Evolutionary conservation across 2,888 invertebrate species (phyloP).

Genomic region (Plusia festucae): DNA sequence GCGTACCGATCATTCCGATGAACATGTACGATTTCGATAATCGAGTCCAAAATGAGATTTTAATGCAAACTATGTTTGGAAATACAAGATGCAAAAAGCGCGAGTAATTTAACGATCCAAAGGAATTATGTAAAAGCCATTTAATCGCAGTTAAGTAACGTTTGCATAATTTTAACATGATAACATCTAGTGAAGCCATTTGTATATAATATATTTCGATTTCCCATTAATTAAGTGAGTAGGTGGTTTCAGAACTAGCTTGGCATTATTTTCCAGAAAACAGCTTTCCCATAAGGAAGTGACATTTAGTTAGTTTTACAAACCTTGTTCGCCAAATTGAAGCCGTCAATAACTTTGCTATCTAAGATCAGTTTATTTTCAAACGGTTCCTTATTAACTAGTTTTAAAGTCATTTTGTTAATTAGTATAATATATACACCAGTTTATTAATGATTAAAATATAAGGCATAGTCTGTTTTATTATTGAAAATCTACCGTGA

Average conservation of each 20-base stretch:
- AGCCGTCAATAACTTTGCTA: background rate
- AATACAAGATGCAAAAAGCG: slow-evolving; percentile 28
- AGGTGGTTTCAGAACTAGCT: slow-evolving; percentile 15
- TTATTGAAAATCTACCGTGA: no score
- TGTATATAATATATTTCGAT: slow-evolving; percentile 35
- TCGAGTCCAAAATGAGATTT: slow-evolving; percentile 43
- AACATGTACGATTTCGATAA: slow-evolving; percentile 44
- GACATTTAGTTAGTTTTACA: slow-evolving; percentile 17
- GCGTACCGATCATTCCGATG: slow-evolving; percentile 29
- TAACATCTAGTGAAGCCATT: slow-evolving; percentile 32
- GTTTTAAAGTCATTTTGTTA: background rate
- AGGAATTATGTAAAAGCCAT: slow-evolving; percentile 39
- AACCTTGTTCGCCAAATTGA: slow-evolving; percentile 1
- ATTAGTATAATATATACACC: slow-evolving; percentile 17
- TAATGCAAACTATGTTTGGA: slow-evolving; percentile 33
- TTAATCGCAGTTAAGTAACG: slow-evolving; percentile 35
- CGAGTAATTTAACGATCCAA: slow-evolving; percentile 27
- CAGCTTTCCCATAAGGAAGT: slow-evolving; percentile 33
- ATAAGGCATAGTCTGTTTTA: no score
- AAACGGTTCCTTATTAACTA: background rate
- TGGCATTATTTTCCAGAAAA: slow-evolving; percentile 30
- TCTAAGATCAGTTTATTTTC: slow-evolving; percentile 1
- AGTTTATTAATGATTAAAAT: background rate
- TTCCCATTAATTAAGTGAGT: slow-evolving; percentile 25
- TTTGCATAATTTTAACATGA: slow-evolving; percentile 40